These are phyloP conservation scores for Geotrupes spiniger DNA, from an alignment of 2,888 invertebrate genomes.

Conservation along the genomic window DNA sequence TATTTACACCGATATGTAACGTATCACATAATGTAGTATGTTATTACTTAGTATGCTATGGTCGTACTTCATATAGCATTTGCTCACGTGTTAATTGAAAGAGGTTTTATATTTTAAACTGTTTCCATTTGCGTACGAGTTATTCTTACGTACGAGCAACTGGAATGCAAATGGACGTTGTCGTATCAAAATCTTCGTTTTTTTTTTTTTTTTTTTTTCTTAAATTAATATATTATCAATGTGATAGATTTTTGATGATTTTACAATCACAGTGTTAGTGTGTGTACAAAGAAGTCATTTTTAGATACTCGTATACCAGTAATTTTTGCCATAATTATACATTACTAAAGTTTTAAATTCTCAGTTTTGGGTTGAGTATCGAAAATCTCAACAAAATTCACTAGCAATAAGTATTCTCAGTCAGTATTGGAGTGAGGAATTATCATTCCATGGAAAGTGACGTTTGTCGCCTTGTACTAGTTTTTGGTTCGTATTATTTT, in stretches of 20 bases:
- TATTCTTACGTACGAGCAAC: conserved; percentile 7
- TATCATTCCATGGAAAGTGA: conserved; percentile 44
- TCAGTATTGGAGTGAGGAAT: conserved; percentile 53
- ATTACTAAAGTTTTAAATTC: conserved; percentile 41
- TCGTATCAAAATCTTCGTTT: conserved; percentile 21
- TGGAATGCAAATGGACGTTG: conserved; percentile 1
- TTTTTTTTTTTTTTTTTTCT: no score
- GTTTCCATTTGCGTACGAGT: conserved; percentile 23
- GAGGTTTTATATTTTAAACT: conserved; percentile 26
- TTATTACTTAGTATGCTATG: conserved; percentile 24
- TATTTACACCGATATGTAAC: conserved; percentile 36
- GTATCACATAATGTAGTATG: conserved; percentile 23
- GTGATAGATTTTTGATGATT: conserved; percentile 69
- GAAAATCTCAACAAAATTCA: conserved; percentile 47
- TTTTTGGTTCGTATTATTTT: conserved; percentile 42
- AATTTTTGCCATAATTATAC: conserved; percentile 50
- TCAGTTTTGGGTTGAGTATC: conserved; percentile 39
- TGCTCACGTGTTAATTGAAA: conserved; percentile 26
- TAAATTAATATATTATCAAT: conserved; percentile 46
- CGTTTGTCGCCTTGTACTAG: conserved; percentile 18
- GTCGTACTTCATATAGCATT: conserved; percentile 30
- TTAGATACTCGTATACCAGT: conserved; percentile 53
- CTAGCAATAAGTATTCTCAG: conserved; percentile 55
- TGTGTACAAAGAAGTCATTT: conserved; percentile 53
- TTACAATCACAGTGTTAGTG: conserved; percentile 61